Evolutionary conservation across 1,140 invertebrate genomes (phyloP).

Genomic region (Drosophila subobscura): DNA sequence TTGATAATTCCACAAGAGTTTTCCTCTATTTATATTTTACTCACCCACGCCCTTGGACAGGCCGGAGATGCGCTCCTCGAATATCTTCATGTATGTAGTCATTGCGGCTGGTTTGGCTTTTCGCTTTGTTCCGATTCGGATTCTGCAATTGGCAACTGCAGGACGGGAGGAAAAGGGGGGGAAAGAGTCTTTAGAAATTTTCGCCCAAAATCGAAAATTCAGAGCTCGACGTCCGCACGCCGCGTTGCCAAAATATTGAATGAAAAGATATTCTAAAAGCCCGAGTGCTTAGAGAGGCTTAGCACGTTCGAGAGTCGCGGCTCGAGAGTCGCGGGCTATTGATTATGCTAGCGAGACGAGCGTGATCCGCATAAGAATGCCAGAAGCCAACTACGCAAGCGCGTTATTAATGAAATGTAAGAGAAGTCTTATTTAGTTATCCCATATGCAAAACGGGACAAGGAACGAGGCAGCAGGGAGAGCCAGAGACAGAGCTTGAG

Average conservation of each 20-base stretch:
- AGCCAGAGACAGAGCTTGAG: neutral
- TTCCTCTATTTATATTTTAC: slow-evolving; percentile 21
- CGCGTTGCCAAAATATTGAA: slow-evolving; percentile 78
- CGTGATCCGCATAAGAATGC: slow-evolving; percentile 68
- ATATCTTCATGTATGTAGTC: slow-evolving; percentile 78
- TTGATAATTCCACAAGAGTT: neutral
- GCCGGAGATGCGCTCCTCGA: slow-evolving; percentile 78
- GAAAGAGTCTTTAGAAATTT: slow-evolving; percentile 56
- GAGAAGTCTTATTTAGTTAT: slow-evolving; percentile 65
- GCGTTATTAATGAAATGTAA: slow-evolving; percentile 73
- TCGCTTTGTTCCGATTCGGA: too few relatives aligned
- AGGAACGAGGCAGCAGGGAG: too few relatives aligned
- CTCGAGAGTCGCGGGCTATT: slow-evolving; percentile 28
- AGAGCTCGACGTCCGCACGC: slow-evolving; percentile 61
- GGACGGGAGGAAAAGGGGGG: slow-evolving; percentile 3
- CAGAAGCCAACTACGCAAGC: slow-evolving; percentile 57
- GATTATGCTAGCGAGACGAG: slow-evolving; percentile 59
- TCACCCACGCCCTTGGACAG: slow-evolving; percentile 78
- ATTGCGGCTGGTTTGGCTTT: slow-evolving; percentile 33
- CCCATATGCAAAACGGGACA: slow-evolving; percentile 42
- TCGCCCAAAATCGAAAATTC: slow-evolving; percentile 47
- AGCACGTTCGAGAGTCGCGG: slow-evolving; percentile 51
- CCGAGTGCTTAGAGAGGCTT: slow-evolving; percentile 45
- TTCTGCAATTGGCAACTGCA: slow-evolving; percentile 48
- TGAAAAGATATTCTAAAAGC: slow-evolving; percentile 72